Evolutionary conservation across 2,888 invertebrate species (phyloP).

Genomic region (Argyresthia goedartella): DNA sequence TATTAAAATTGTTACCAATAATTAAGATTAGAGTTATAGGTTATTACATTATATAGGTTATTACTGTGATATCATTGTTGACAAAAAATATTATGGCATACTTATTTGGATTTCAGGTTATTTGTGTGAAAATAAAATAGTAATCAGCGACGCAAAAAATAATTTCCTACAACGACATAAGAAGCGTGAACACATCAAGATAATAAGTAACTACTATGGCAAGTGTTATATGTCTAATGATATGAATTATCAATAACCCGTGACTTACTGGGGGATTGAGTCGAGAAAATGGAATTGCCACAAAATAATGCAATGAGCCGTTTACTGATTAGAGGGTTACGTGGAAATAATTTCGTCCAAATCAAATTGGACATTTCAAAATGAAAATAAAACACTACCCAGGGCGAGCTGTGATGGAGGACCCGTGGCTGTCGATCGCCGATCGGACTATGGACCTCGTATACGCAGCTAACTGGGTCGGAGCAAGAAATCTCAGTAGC

Average conservation of each 20-base stretch:
- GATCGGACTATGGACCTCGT: conserved; percentile 81
- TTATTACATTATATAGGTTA: too few relatives aligned
- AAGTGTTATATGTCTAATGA: not conserved
- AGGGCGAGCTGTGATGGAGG: conserved; percentile 86
- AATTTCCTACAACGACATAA: not conserved
- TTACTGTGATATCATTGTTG: too few relatives aligned
- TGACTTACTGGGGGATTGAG: not conserved
- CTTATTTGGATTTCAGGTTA: not conserved
- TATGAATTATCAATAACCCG: not conserved
- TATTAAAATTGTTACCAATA: too few relatives aligned
- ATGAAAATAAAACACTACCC: conserved; percentile 91
- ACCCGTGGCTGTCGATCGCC: conserved; percentile 75
- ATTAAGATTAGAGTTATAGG: too few relatives aligned
- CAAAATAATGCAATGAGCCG: not conserved
- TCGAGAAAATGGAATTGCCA: not conserved
- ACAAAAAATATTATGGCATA: not conserved
- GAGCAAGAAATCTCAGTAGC: conserved; percentile 71
- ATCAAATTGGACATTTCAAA: conserved; percentile 2
- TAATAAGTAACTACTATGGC: not conserved
- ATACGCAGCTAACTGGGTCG: conserved; percentile 89
- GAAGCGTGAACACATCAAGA: not conserved
- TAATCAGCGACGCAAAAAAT: not conserved
- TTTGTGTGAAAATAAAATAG: not conserved
- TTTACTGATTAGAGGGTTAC: conserved; percentile 6
- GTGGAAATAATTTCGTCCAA: conserved; percentile 21